phyloP scores from a whole-genome alignment of 2,113 vertebrate genomes.

The Gambusia holbrooki region DNA sequence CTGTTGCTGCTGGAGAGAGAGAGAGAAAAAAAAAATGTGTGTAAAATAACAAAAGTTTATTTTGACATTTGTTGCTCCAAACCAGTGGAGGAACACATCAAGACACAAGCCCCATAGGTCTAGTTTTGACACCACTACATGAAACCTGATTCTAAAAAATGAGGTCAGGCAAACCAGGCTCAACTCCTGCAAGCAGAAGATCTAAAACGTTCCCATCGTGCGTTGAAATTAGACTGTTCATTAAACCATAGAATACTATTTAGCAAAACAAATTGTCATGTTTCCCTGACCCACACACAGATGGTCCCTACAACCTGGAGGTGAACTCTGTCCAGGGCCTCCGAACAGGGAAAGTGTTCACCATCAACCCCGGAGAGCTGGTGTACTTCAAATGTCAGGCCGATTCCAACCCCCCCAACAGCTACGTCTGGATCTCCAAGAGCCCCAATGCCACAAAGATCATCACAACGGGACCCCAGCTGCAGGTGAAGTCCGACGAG shows the following conservation, averaged over 20 bases:
- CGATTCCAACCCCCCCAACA: slow-evolving; percentile 95
- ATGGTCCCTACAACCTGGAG: slow-evolving; percentile 93
- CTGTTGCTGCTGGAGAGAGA: no score
- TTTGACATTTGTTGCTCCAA: no score
- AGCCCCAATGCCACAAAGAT: slow-evolving; percentile 83
- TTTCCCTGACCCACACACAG: slow-evolving; percentile 68
- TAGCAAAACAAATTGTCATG: slow-evolving; percentile 12
- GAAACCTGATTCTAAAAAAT: no score
- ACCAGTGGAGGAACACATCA: no score
- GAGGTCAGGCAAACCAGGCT: neutral
- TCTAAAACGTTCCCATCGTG: neutral
- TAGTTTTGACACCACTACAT: neutral
- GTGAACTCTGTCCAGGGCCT: slow-evolving; percentile 90
- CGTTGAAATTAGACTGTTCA: neutral
- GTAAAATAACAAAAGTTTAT: no score
- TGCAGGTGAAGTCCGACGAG: slow-evolving; percentile 84
- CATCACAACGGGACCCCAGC: slow-evolving; percentile 85
- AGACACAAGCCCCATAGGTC: no score
- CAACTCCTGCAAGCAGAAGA: neutral
- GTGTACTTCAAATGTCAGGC: slow-evolving; percentile 91
- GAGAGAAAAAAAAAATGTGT: no score
- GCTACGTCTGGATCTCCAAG: slow-evolving; percentile 89
- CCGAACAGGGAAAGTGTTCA: slow-evolving; percentile 88
- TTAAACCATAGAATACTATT: neutral
- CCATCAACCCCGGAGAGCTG: slow-evolving; percentile 88